Conservation (phyloP, 2,797 vertebrate genomes). For the Peromyscus nudipes region DNA sequence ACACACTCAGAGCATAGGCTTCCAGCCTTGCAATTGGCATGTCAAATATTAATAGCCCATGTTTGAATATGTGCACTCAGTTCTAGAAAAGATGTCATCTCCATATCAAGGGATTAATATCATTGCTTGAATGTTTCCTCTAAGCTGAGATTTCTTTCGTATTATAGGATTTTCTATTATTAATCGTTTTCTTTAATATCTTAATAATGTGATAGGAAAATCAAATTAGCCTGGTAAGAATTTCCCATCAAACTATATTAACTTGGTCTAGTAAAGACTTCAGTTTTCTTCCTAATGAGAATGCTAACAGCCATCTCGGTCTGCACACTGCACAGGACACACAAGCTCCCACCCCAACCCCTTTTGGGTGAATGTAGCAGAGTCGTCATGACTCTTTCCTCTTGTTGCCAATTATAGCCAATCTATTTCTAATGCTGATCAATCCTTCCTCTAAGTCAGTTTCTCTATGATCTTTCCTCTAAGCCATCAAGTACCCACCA, state of each 20-base stretch:
- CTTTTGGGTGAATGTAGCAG: neutral
- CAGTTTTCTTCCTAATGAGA: conserved; percentile 46
- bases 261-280: conserved; percentile 56
- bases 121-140: conserved; percentile 75
- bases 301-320: conserved; percentile 34
- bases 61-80: conserved; percentile 74
- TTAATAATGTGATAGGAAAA: conserved; percentile 78
- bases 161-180: conserved; percentile 75
- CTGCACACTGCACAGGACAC: neutral
- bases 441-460: neutral
- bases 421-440: neutral
- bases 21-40: conserved; percentile 64
- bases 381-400: neutral
- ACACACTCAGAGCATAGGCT: conserved; percentile 51
- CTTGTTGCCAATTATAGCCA: neutral
- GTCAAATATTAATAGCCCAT: conserved; percentile 78
- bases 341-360: neutral
- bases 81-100: conserved; percentile 79
- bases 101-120: conserved; percentile 81
- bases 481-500: neutral
- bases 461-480: neutral
- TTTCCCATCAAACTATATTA: conserved; percentile 69
- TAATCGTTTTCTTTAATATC: conserved; percentile 82
- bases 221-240: conserved; percentile 72
- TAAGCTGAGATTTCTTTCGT: conserved; percentile 58